phyloP scores from a whole-genome alignment of 2,113 vertebrate genomes.

The Malurus elegans region DNA sequence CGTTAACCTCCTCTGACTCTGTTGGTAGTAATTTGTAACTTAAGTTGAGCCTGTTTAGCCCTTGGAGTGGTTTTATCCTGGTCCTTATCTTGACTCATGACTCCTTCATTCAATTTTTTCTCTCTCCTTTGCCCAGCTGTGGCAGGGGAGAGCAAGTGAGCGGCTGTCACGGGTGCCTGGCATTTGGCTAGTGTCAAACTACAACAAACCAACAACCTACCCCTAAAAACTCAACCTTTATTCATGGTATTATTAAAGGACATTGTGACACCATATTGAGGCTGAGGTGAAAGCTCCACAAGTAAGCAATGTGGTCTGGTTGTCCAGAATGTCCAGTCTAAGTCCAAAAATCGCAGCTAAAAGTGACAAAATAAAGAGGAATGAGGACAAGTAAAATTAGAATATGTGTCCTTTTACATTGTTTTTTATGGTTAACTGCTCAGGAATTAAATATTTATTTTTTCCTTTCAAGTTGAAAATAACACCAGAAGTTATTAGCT shows the following conservation, averaged over 20 bases:
- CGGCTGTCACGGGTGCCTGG: too few relatives aligned
- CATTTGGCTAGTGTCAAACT: too few relatives aligned
- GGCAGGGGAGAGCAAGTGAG: too few relatives aligned
- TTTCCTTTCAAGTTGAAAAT: not conserved
- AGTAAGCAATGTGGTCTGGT: not conserved
- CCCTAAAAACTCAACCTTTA: not conserved
- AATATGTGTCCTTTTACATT: fast-evolving
- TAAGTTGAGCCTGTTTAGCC: too few relatives aligned
- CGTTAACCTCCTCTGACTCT: too few relatives aligned
- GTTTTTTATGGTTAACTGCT: not conserved
- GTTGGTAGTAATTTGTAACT: too few relatives aligned
- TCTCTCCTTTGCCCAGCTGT: too few relatives aligned
- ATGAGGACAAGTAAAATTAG: not conserved
- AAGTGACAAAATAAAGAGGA: not conserved
- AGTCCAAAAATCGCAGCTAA: not conserved
- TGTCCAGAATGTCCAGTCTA: not conserved
- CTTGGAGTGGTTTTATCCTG: too few relatives aligned
- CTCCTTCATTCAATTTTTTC: too few relatives aligned
- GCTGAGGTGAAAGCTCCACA: not conserved
- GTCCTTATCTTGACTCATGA: too few relatives aligned
- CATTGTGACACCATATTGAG: not conserved
- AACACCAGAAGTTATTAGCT: not conserved
- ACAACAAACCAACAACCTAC: not conserved
- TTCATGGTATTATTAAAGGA: not conserved
- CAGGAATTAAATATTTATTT: not conserved